Conservation (phyloP, 2,113 vertebrate species). For the Hippocampus guttulatus region DNA sequence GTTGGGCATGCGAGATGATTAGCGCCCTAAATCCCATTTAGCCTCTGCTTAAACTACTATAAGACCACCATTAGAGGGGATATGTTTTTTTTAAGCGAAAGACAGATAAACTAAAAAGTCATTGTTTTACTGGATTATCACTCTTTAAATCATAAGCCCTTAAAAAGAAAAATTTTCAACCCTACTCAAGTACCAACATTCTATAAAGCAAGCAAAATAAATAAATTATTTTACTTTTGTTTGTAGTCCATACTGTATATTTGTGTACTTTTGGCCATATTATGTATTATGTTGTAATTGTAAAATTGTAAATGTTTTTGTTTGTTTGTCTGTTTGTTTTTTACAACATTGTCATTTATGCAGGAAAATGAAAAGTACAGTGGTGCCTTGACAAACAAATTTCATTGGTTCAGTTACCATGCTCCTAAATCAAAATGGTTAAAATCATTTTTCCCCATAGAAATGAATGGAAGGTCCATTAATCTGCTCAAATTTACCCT, state of each 20-base stretch:
- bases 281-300: too few species aligned
- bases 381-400: too few species aligned
- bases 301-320: too few species aligned
- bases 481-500: too few species aligned
- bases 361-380: too few species aligned
- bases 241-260: not conserved
- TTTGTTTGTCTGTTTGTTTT: too few species aligned
- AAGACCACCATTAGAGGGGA: not conserved
- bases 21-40: conserved; percentile 7
- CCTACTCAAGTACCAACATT: not conserved
- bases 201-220: not conserved
- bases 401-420: too few species aligned
- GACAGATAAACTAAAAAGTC: not conserved
- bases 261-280: not conserved
- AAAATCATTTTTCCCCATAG: too few species aligned
- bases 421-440: too few species aligned
- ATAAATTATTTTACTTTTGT: not conserved
- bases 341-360: too few species aligned
- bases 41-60: not conserved
- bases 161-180: not conserved
- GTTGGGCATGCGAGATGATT: not conserved
- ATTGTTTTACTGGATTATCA: not conserved
- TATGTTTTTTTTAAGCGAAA: not conserved
- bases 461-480: too few species aligned
- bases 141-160: not conserved